Conservation (phyloP, 2,888 invertebrate genomes). For the Synanthedon tipuliformis region DNA sequence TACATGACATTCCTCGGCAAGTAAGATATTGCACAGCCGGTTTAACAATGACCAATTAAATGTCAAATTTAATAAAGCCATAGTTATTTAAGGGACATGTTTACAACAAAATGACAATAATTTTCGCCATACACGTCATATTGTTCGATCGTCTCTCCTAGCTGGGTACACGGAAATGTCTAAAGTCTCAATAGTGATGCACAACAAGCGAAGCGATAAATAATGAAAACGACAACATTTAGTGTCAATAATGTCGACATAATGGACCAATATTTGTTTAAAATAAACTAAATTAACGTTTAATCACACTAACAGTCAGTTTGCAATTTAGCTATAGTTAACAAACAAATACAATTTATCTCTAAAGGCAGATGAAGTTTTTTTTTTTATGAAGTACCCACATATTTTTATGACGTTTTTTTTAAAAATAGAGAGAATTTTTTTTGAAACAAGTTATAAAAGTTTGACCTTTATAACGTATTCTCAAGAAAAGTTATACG, state of each 20-base stretch:
- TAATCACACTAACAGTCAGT: neutral
- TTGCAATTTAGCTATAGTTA: neutral
- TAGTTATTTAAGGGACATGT: neutral
- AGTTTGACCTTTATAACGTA: no score
- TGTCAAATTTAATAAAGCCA: neutral
- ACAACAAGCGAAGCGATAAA: constrained; percentile 13
- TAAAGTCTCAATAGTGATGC: constrained; percentile 10
- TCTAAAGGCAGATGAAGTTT: no score
- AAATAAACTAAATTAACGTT: no score
- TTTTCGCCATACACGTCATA: neutral
- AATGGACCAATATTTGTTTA: constrained; percentile 4
- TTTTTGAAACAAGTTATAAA: no score
- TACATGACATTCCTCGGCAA: no score
- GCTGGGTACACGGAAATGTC: neutral
- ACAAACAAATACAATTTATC: neutral
- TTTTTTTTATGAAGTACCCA: no score
- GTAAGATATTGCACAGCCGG: no score
- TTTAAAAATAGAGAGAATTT: no score
- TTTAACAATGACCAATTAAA: no score
- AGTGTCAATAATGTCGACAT: constrained; percentile 15
- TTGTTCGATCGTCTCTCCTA: neutral
- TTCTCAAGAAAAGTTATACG: no score
- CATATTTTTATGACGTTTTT: no score
- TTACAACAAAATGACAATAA: neutral
- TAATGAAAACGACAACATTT: constrained; percentile 13